Evolutionary conservation across 2,113 vertebrate genomes (phyloP).

Genomic region (Carlito syrichta): DNA sequence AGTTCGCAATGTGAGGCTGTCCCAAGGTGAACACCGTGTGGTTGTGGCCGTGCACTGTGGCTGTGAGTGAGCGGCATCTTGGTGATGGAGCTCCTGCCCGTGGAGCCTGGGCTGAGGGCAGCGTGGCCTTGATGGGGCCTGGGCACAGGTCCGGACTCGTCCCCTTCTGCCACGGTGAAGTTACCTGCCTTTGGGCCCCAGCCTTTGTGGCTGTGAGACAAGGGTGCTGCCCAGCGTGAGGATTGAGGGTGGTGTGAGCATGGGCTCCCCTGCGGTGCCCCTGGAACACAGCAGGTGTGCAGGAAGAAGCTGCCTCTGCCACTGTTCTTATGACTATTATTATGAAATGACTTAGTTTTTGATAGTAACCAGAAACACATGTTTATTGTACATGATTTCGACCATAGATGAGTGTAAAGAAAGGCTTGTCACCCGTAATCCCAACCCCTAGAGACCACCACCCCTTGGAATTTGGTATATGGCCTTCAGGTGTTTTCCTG

Average conservation of each 20-base stretch:
- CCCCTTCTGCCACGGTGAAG: background rate
- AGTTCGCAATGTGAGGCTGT: background rate
- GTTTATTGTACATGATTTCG: background rate
- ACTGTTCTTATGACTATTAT: too few species aligned
- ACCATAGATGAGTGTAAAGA: background rate
- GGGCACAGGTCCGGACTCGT: background rate
- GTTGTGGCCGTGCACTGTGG: background rate
- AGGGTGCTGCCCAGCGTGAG: background rate
- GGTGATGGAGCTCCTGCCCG: background rate
- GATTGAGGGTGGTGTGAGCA: too few species aligned
- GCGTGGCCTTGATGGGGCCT: accelerated
- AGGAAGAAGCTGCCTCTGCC: background rate
- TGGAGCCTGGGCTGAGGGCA: too few species aligned
- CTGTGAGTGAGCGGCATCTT: background rate
- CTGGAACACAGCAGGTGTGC: background rate
- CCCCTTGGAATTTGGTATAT: background rate
- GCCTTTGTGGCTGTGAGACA: background rate
- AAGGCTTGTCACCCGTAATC: background rate
- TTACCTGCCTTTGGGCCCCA: background rate
- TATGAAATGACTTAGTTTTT: background rate
- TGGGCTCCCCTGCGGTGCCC: too few species aligned
- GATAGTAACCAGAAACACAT: background rate
- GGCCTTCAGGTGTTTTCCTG: background rate
- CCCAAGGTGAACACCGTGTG: background rate
- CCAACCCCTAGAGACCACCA: background rate